Evolutionary conservation across 53 echinoderm and acorn worm genomes (phyloP).

Genomic region (Luidia sarsii): DNA sequence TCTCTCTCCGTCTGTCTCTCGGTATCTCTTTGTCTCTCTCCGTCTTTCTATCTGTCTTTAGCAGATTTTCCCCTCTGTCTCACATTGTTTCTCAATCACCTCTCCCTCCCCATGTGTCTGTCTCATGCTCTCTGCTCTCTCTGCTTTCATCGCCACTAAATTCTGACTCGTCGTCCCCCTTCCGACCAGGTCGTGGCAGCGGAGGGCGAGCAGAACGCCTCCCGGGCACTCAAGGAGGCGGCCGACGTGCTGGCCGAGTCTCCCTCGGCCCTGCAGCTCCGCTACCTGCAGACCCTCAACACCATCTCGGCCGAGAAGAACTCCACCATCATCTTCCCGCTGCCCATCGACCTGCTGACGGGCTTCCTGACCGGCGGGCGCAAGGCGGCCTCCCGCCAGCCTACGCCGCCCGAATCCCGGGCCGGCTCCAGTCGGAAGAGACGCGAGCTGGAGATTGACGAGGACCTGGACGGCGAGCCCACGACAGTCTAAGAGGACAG

Average conservation of each 20-base stretch:
- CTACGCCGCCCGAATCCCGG: not conserved
- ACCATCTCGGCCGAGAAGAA: conserved; percentile 94
- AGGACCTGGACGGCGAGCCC: conserved; percentile 38
- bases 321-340: conserved; percentile 90
- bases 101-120: too few relatives aligned
- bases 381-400: not conserved
- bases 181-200: conserved; percentile 80
- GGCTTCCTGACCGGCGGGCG: conserved; percentile 11
- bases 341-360: conserved; percentile 78
- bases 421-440: conserved; percentile 29
- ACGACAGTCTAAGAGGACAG: conserved; percentile 23
- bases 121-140: too few relatives aligned
- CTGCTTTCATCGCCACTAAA: too few relatives aligned
- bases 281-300: conserved; percentile 91
- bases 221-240: conserved; percentile 90
- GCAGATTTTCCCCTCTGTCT: too few relatives aligned
- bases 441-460: conserved; percentile 40
- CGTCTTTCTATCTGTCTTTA: too few relatives aligned
- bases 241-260: conserved; percentile 80
- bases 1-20: too few relatives aligned
- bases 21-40: too few relatives aligned
- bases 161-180: not conserved
- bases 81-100: too few relatives aligned
- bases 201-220: conserved; percentile 90
- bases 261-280: conserved; percentile 79